Evolutionary conservation across 1,140 invertebrate genomes (phyloP), one percentile per base, ranked within the genome.

Genomic region (Tetramorium parvispinum): DNA sequence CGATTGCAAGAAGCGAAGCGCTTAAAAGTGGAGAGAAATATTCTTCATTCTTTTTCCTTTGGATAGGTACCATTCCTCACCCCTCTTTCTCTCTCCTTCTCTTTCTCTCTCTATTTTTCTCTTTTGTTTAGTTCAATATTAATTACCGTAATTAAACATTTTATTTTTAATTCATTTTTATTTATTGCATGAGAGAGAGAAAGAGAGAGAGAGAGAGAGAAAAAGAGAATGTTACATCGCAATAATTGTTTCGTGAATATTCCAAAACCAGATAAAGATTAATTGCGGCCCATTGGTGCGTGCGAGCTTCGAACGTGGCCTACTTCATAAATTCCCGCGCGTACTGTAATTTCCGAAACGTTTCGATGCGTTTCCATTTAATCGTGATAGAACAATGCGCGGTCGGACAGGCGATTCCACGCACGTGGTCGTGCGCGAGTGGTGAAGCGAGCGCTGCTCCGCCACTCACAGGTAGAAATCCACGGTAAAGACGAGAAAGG

Each of bases 321-420:
- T 40, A 78, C 27, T 65, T 78, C 73, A 65, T 78, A 85, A 85
- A 78, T 76, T 51, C 43, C 24, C 49, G 27, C 21, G 46, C 59
- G 37, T 85, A 77, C 43, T 16, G 21, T 78, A 76, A 78, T 78
- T 85, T 78, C 61, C 73, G 24, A 77, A 85, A 66, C 32, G 53
- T 83, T 83, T 78, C 75, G 21, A 77, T 32, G 46, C 73, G 70
- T 77, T 85, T 68, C 46, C 59, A 66, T 78, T 76, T 77, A 85
- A 76, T 85, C 57, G 27, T 5, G n/a, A 65, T 85, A 63, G 63
- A 75, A 76, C 59, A 76, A 65, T 65, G 51, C 55, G 5, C 70
- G 0, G 21, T 61, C 57, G 18, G 21, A 46, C 2, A 82, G 40
- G 6, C 24, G 55, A 63, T 70, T 70, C 32, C 32, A 37, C 13